These are phyloP conservation scores for Sinopyrophorus schimmeli DNA, from an alignment of 2,888 invertebrate genomes.

Conservation along the genomic window DNA sequence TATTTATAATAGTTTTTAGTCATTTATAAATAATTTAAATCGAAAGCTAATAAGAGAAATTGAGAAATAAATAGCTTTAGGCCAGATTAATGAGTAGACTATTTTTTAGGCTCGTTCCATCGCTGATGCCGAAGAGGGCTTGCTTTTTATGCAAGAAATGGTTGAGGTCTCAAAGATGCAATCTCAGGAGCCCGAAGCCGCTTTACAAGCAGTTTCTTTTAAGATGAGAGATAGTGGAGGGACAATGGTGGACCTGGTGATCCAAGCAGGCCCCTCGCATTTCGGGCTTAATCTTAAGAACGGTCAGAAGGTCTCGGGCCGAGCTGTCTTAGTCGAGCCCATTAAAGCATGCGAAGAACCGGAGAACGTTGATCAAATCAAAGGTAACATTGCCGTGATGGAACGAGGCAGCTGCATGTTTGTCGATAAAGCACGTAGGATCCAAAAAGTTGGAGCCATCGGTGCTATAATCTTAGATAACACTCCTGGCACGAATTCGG, in stretches of 20 bases:
- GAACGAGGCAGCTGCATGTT: constrained; percentile 94
- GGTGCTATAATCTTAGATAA: constrained; percentile 89
- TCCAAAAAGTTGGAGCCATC: constrained; percentile 80
- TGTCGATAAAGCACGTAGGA: constrained; percentile 86
- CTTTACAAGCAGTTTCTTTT: constrained; percentile 59
- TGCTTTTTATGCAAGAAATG: constrained; percentile 97
- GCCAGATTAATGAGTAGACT: too few species aligned
- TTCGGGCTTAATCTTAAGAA: constrained; percentile 79
- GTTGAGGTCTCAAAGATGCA: constrained; percentile 82
- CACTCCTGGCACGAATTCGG: constrained; percentile 72
- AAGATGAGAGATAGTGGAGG: constrained; percentile 50
- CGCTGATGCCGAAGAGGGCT: constrained; percentile 88
- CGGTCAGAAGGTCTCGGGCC: constrained; percentile 67
- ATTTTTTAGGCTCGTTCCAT: constrained; percentile 75
- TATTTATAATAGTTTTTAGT: too few species aligned
- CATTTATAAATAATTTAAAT: too few species aligned
- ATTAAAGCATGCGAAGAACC: constrained; percentile 68
- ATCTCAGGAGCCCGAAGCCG: constrained; percentile 60
- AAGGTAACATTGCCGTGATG: constrained; percentile 80
- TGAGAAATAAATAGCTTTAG: too few species aligned
- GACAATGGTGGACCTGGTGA: constrained; percentile 46
- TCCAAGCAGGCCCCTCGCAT: constrained; percentile 87
- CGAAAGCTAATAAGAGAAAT: too few species aligned
- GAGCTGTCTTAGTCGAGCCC: constrained; percentile 69
- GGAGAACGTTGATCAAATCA: constrained; percentile 61